A percentile compares a stretch with the other conserved stretches of the same genome.
Conservation (phyloP, 2,888 invertebrate genomes). For the Tupiocoris notatus region DNA sequence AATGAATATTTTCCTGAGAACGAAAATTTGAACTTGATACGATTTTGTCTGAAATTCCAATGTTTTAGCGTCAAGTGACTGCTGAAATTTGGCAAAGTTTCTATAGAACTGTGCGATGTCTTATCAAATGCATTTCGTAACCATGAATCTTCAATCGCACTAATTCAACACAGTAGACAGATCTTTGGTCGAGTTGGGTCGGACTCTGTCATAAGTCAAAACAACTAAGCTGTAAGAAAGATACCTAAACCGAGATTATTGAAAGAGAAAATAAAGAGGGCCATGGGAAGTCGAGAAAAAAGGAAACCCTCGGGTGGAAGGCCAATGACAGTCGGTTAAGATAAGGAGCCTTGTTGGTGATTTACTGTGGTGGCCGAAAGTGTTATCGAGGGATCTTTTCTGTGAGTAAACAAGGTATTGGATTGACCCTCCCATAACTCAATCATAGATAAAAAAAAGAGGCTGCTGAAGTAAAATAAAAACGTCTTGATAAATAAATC, state of each 20-base stretch:
- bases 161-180: no score
- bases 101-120: no score
- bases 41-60: no score
- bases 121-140: no score
- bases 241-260: slow-evolving; percentile 31
- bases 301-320: background rate
- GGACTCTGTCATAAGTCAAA: no score
- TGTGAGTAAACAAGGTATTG: slow-evolving; percentile 30
- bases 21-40: no score
- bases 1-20: no score
- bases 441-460: slow-evolving; percentile 35
- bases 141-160: no score
- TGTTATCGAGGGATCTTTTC: slow-evolving; percentile 36
- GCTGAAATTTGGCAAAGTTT: no score
- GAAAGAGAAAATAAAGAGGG: slow-evolving; percentile 13
- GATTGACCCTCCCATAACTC: slow-evolving; percentile 35
- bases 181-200: no score
- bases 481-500: no score
- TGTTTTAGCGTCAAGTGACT: no score
- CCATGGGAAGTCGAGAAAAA: background rate
- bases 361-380: slow-evolving; percentile 27
- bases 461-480: background rate
- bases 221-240: background rate
- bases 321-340: slow-evolving; percentile 31
- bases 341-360: slow-evolving; percentile 28